These are phyloP conservation scores for Turritopsis dohrnii DNA, from an alignment of 30 jellyfish, hydroid and myxozoan genomes.

Conservation along the genomic window DNA sequence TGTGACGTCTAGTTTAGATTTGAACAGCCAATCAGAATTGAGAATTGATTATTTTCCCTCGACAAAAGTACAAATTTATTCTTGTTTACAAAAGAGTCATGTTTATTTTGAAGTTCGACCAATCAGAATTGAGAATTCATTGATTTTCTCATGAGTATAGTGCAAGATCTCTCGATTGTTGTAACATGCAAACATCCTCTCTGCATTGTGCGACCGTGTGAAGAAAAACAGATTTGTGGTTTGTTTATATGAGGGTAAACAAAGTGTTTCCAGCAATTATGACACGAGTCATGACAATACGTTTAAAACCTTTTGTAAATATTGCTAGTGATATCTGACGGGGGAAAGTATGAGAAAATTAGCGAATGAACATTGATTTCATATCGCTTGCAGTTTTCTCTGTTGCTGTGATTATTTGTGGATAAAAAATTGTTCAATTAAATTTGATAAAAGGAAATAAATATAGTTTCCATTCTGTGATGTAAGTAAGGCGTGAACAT, in stretches of 20 bases:
- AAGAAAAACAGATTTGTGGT: slow-evolving; percentile 1
- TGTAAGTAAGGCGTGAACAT: too few relatives aligned
- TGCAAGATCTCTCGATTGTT: slow-evolving; percentile 1
- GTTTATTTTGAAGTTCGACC: slow-evolving; percentile 14
- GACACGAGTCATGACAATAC: slow-evolving; percentile 14
- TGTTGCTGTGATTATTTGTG: too few relatives aligned
- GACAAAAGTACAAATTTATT: slow-evolving; percentile 7
- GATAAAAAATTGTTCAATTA: too few relatives aligned
- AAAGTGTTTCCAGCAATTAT: not conserved
- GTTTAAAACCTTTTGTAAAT: not conserved
- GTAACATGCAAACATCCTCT: not conserved
- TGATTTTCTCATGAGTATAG: not conserved
- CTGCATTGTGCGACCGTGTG: not conserved
- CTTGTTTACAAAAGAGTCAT: not conserved
- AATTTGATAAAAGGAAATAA: too few relatives aligned
- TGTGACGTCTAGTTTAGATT: not conserved
- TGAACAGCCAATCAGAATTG: slow-evolving; percentile 11
- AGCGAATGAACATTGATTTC: too few relatives aligned
- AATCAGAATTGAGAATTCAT: not conserved
- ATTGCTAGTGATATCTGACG: not conserved
- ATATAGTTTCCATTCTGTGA: too few relatives aligned
- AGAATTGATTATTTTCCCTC: not conserved
- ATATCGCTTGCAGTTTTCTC: too few relatives aligned
- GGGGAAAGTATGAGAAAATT: too few relatives aligned
- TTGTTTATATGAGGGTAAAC: not conserved